A percentile compares a stretch with the other conserved stretches of the same genome.
Conservation (phyloP, 1,140 invertebrate species). For the Drosophila auraria region DNA sequence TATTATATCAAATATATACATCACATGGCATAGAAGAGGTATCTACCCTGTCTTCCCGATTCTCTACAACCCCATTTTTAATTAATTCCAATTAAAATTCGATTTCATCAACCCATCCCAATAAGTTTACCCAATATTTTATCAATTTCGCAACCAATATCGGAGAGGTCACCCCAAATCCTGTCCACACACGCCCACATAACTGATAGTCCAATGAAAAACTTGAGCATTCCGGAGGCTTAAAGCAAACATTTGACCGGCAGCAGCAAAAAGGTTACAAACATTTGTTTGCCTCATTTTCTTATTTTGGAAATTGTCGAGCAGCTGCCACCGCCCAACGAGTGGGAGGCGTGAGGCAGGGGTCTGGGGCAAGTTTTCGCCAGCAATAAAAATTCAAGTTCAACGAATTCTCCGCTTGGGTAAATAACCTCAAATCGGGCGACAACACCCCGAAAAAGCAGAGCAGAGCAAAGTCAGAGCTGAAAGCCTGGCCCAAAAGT, state of each 20-base stretch:
- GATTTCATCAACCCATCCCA: not conserved
- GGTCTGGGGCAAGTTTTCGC: slow-evolving; percentile 43
- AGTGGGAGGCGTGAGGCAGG: slow-evolving; percentile 6
- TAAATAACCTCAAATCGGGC: slow-evolving; percentile 74
- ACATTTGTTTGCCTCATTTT: slow-evolving; percentile 41
- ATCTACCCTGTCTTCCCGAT: not conserved
- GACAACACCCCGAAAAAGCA: slow-evolving; percentile 67
- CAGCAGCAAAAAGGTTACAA: slow-evolving; percentile 26
- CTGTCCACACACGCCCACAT: slow-evolving; percentile 20
- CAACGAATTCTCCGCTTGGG: slow-evolving; percentile 73
- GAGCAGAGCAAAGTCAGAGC: slow-evolving; percentile 31
- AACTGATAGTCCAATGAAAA: slow-evolving; percentile 20
- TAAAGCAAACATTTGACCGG: slow-evolving; percentile 39
- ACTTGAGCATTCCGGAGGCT: slow-evolving; percentile 35
- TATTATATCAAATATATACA: too few species aligned
- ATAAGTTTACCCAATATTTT: slow-evolving; percentile 6
- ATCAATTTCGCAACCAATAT: slow-evolving; percentile 11
- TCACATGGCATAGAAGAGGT: not conserved
- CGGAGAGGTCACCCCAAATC: not conserved
- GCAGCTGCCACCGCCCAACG: slow-evolving; percentile 36
- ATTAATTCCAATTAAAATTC: slow-evolving; percentile 3
- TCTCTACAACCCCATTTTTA: not conserved
- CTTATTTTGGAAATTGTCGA: slow-evolving; percentile 37
- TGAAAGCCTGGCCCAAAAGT: slow-evolving; percentile 34
- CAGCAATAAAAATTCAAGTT: slow-evolving; percentile 75